Evolutionary conservation across 2,888 invertebrate species (phyloP).

Genomic region (Peribatodes rhomboidaria): DNA sequence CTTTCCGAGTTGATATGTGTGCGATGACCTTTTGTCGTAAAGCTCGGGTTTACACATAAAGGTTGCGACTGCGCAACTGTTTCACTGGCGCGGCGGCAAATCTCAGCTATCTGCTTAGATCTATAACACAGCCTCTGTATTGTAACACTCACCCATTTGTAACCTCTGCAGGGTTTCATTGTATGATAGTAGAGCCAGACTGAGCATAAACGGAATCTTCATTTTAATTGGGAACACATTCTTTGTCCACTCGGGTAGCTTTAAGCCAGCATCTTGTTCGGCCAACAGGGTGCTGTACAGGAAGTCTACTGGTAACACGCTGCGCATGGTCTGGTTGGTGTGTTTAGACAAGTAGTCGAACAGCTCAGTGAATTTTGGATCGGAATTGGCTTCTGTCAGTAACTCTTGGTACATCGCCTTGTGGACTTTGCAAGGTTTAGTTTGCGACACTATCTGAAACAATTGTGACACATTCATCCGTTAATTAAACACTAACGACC

Average conservation of each 20-base stretch:
- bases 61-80: too few species aligned
- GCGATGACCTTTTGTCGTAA: too few species aligned
- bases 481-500: not conserved
- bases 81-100: too few species aligned
- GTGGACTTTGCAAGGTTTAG: constrained; percentile 73
- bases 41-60: too few species aligned
- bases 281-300: constrained; percentile 90
- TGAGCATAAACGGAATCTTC: constrained; percentile 88
- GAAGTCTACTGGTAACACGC: constrained; percentile 89
- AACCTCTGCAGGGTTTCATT: constrained; percentile 90
- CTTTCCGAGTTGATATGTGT: too few species aligned
- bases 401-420: constrained; percentile 79
- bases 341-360: constrained; percentile 87
- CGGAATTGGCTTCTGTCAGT: constrained; percentile 77
- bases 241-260: constrained; percentile 92
- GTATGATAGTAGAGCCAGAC: constrained; percentile 90
- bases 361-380: constrained; percentile 87
- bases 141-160: constrained; percentile 88
- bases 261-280: constrained; percentile 87
- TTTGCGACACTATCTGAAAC: constrained; percentile 75
- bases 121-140: too few species aligned
- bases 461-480: constrained; percentile 6
- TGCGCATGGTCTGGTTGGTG: constrained; percentile 79
- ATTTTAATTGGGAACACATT: constrained; percentile 90
- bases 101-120: too few species aligned